Conservation (phyloP, 2,797 vertebrate genomes). For the Clamator glandarius region DNA sequence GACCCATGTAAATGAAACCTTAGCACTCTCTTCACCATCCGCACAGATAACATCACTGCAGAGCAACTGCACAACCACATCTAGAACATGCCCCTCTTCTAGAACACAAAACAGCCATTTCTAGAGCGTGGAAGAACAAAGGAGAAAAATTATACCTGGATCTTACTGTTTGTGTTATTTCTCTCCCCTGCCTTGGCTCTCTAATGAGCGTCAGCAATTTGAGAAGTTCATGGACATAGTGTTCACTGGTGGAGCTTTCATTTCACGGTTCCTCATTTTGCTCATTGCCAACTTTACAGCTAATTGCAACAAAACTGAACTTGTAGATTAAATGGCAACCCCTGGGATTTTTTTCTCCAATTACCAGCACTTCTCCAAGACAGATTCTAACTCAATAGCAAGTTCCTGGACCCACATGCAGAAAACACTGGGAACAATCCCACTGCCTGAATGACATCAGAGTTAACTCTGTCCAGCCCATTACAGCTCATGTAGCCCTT, state of each 20-base stretch:
- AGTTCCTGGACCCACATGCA: slow-evolving; percentile 26
- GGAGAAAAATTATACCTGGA: slow-evolving; percentile 33
- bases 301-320: slow-evolving; percentile 65
- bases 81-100: slow-evolving; percentile 20
- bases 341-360: slow-evolving; percentile 60
- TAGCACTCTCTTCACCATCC: not conserved
- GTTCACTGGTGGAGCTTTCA: slow-evolving; percentile 44
- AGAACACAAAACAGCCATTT: slow-evolving; percentile 8
- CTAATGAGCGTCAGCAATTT: slow-evolving; percentile 24
- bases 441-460: slow-evolving; percentile 41
- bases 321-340: slow-evolving; percentile 64
- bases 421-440: slow-evolving; percentile 55
- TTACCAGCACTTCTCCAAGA: slow-evolving; percentile 46
- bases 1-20: not conserved
- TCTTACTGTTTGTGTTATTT: slow-evolving; percentile 43
- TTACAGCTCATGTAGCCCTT: not conserved
- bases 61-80: not conserved
- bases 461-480: slow-evolving; percentile 48
- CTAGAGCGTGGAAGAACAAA: slow-evolving; percentile 39
- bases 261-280: slow-evolving; percentile 51
- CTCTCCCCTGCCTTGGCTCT: slow-evolving; percentile 10
- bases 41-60: not conserved
- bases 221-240: slow-evolving; percentile 28
- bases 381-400: slow-evolving; percentile 54
- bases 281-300: slow-evolving; percentile 57